Evolutionary conservation across 2,888 invertebrate genomes (phyloP).

Genomic region (Hololepta plana): DNA sequence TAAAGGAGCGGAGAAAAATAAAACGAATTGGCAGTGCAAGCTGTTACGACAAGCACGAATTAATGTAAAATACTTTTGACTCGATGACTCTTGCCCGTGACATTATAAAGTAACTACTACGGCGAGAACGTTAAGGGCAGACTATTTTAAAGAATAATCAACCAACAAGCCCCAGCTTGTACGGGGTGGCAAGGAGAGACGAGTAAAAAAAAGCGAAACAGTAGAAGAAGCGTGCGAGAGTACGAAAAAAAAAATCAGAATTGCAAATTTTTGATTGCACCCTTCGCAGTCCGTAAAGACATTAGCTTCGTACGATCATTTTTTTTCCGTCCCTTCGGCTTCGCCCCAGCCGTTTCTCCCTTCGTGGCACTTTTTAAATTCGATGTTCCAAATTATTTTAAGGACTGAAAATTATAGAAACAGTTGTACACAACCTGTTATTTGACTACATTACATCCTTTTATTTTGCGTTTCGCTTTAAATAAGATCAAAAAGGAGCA

Average conservation of each 20-base stretch:
- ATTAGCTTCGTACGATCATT: slow-evolving; percentile 29
- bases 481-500: no score
- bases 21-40: slow-evolving; percentile 21
- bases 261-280: slow-evolving; percentile 29
- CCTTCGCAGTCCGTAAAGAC: slow-evolving; percentile 29
- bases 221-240: no score
- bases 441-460: no score
- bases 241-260: slow-evolving; percentile 28
- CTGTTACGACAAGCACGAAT: slow-evolving; percentile 24
- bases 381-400: slow-evolving; percentile 26
- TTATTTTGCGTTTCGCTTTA: no score
- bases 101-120: no score
- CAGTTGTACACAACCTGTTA: slow-evolving; percentile 25
- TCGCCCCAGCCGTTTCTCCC: no score
- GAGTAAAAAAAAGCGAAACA: no score
- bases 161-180: slow-evolving; percentile 21
- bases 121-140: no score
- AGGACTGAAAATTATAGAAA: slow-evolving; percentile 25
- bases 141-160: slow-evolving; percentile 30
- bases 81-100: slow-evolving; percentile 24
- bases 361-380: slow-evolving; percentile 20
- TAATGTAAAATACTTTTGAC: slow-evolving; percentile 26
- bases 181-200: no score
- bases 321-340: no score
- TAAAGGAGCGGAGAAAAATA: no score